A percentile compares a stretch with the other conserved stretches of the same genome.
Conservation (phyloP, 2,113 vertebrate genomes). For the Toxostoma redivivum region DNA sequence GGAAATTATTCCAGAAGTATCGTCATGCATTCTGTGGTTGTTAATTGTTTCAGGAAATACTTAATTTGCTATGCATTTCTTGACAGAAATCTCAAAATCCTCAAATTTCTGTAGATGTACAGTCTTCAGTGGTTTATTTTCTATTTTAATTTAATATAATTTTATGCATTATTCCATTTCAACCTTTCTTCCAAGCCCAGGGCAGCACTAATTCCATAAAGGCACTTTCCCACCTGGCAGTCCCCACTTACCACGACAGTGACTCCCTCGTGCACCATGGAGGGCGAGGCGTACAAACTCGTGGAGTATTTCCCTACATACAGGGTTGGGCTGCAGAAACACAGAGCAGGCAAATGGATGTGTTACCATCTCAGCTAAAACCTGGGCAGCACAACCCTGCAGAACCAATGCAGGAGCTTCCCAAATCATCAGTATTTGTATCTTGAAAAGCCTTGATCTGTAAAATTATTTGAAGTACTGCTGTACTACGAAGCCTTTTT, state of each 20-base stretch:
- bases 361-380: neutral
- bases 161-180: neutral
- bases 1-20: neutral
- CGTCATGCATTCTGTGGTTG: neutral
- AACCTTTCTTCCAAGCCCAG: neutral
- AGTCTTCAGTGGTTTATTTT: neutral
- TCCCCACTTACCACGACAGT: conserved; percentile 89
- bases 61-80: neutral
- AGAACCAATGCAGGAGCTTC: neutral
- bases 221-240: neutral
- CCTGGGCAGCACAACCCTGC: neutral
- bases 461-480: neutral
- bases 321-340: conserved; percentile 83
- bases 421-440: neutral
- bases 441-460: neutral
- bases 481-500: neutral
- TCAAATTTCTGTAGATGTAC: neutral
- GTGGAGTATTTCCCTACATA: conserved; percentile 96
- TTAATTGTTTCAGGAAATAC: neutral
- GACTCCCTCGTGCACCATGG: conserved; percentile 95
- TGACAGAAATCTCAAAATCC: neutral
- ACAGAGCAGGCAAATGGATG: neutral
- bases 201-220: neutral
- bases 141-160: neutral
- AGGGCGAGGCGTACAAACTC: conserved; percentile 92